Percentiles rank a stretch among this genome's conserved stretches.
phyloP scores from a whole-genome alignment of 2,797 vertebrate genomes.

The Melanotaenia boesemani region DNA sequence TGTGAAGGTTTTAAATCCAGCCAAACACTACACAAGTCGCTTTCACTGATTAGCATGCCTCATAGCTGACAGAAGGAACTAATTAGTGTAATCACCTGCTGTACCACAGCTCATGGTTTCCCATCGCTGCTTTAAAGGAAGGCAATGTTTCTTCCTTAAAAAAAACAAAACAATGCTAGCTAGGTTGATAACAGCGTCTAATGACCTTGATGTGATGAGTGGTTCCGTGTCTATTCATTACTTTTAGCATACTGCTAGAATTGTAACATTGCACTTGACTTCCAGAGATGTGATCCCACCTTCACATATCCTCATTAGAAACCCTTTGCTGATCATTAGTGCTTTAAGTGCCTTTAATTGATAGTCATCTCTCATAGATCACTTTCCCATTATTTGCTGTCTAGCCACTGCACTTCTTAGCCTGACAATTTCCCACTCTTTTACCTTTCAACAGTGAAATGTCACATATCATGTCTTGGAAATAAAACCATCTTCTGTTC shows the following conservation, averaged over 20 bases:
- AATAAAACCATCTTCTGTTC: constrained; percentile 32
- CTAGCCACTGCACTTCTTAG: constrained; percentile 68
- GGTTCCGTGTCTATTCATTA: constrained; percentile 55
- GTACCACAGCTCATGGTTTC: constrained; percentile 52
- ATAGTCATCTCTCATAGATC: constrained; percentile 82
- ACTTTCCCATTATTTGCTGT: constrained; percentile 81
- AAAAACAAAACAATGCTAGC: constrained; percentile 49
- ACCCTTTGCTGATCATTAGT: constrained; percentile 82
- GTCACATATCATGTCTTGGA: constrained; percentile 38
- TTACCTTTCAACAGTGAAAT: constrained; percentile 49
- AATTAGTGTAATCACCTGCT: constrained; percentile 77
- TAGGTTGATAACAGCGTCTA: constrained; percentile 69
- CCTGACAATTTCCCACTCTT: constrained; percentile 60
- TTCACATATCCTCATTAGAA: constrained; percentile 84
- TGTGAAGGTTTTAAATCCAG: constrained; percentile 60
- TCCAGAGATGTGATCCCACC: constrained; percentile 78
- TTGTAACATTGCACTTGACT: constrained; percentile 74
- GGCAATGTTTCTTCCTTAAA: constrained; percentile 56
- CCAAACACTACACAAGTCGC: constrained; percentile 43
- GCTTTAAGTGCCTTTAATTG: constrained; percentile 85
- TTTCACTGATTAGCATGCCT: constrained; percentile 74
- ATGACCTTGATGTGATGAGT: constrained; percentile 79
- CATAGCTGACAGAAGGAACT: constrained; percentile 74
- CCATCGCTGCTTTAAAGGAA: constrained; percentile 54
- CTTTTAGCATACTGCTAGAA: constrained; percentile 73